phyloP scores from a whole-genome alignment of 1,140 invertebrate species.

The Camponotus floridanus region DNA sequence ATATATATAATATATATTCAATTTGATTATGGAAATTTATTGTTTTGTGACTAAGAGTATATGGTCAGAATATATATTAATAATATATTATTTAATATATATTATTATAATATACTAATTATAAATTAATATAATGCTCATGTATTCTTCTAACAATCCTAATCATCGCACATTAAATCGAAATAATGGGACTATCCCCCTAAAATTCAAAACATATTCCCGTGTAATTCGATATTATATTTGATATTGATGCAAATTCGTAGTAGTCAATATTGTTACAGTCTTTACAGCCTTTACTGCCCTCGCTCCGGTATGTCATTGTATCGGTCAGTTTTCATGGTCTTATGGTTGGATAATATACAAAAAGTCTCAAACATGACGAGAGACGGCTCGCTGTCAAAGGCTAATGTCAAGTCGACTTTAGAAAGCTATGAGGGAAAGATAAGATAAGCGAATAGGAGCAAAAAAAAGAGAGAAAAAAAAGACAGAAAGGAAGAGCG shows the following conservation, averaged over 20 bases:
- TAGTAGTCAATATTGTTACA: constrained; percentile 14
- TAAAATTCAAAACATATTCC: background rate
- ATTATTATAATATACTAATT: background rate
- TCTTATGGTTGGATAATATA: background rate
- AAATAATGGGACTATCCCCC: background rate
- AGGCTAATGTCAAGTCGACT: background rate
- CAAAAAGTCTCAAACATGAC: background rate
- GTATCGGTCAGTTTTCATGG: constrained; percentile 5
- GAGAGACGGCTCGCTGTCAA: background rate
- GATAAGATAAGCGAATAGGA: constrained; percentile 7
- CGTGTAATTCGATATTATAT: constrained; percentile 1
- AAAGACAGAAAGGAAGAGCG: background rate
- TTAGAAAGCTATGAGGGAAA: constrained; percentile 1
- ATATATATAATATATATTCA: no score
- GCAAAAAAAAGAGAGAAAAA: background rate
- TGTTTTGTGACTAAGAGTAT: background rate
- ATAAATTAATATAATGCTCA: background rate
- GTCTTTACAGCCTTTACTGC: background rate
- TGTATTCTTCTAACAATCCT: background rate
- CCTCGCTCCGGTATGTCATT: background rate
- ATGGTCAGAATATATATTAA: background rate
- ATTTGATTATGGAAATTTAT: background rate
- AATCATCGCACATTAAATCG: background rate
- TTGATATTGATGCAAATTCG: constrained; percentile 45
- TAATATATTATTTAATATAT: no score